A percentile compares a stretch with the other conserved stretches of the same genome.
Conservation (phyloP, 2,888 invertebrate genomes). For the Coleophora flavipennella region DNA sequence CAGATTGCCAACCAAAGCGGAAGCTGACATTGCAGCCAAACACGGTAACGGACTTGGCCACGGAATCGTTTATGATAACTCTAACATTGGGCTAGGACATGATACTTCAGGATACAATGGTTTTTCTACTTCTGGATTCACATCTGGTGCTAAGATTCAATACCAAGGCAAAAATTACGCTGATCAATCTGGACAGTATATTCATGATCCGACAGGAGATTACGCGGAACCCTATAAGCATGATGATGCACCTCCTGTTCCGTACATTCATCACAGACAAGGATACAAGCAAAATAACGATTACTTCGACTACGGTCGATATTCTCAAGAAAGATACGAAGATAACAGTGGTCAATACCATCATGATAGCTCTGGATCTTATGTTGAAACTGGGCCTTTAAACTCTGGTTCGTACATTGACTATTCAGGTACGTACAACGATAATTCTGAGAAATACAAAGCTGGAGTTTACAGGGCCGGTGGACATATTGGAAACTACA, state of each 20-base stretch:
- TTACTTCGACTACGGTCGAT: slow-evolving; percentile 35
- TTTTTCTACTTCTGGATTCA: no score
- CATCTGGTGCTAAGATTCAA: slow-evolving; percentile 10
- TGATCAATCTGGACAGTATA: slow-evolving; percentile 55
- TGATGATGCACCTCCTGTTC: slow-evolving; percentile 40
- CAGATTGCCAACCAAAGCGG: slow-evolving; percentile 20
- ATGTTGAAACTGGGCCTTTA: slow-evolving; percentile 23
- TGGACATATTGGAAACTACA: slow-evolving; percentile 37
- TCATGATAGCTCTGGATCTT: slow-evolving; percentile 40
- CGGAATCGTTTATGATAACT: neutral
- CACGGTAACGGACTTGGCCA: slow-evolving; percentile 4
- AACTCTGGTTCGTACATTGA: slow-evolving; percentile 28
- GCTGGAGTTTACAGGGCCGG: slow-evolving; percentile 43
- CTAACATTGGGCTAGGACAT: no score
- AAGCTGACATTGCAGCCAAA: neutral
- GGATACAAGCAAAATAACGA: slow-evolving; percentile 40
- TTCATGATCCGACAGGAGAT: slow-evolving; percentile 62
- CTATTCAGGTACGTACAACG: slow-evolving; percentile 35
- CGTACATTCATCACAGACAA: slow-evolving; percentile 44
- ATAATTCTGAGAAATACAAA: slow-evolving; percentile 40
- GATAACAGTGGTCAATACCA: slow-evolving; percentile 10
- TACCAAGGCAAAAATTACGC: slow-evolving; percentile 27
- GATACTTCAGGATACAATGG: no score
- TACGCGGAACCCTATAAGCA: slow-evolving; percentile 57
- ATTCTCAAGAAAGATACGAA: slow-evolving; percentile 25